Percentiles rank a stretch among this genome's conserved stretches.
These are phyloP conservation scores for Microtus montanus DNA, from an alignment of 2,113 vertebrate species.

Conservation along the genomic window DNA sequence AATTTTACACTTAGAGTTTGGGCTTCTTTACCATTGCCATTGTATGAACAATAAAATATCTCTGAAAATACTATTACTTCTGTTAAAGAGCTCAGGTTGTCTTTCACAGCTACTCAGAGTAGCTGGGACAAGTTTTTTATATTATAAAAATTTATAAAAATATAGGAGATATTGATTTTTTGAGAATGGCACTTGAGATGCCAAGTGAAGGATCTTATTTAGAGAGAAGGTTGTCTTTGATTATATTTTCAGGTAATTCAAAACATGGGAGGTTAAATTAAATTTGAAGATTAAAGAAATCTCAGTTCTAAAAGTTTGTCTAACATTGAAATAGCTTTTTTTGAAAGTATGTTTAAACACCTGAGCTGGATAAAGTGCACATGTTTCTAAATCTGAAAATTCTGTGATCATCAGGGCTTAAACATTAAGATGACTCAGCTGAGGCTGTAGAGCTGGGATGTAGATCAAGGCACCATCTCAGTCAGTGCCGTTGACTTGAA, in stretches of 20 bases:
- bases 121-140: no score
- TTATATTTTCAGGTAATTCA: neutral
- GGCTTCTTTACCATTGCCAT: neutral
- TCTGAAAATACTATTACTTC: no score
- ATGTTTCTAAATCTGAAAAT: neutral
- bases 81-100: no score
- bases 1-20: neutral
- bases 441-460: neutral
- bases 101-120: no score
- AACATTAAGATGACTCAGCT: neutral
- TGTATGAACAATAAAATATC: no score
- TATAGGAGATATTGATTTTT: neutral
- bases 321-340: neutral
- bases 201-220: neutral
- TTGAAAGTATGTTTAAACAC: neutral
- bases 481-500: neutral
- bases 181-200: neutral
- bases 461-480: neutral
- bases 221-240: neutral
- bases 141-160: no score
- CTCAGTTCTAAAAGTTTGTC: neutral
- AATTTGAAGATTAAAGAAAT: neutral
- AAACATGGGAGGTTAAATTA: neutral
- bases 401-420: neutral
- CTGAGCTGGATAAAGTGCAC: neutral